These are phyloP conservation scores for Moxostoma hubbsi DNA, from an alignment of 2,797 vertebrate genomes.

Conservation along the genomic window DNA sequence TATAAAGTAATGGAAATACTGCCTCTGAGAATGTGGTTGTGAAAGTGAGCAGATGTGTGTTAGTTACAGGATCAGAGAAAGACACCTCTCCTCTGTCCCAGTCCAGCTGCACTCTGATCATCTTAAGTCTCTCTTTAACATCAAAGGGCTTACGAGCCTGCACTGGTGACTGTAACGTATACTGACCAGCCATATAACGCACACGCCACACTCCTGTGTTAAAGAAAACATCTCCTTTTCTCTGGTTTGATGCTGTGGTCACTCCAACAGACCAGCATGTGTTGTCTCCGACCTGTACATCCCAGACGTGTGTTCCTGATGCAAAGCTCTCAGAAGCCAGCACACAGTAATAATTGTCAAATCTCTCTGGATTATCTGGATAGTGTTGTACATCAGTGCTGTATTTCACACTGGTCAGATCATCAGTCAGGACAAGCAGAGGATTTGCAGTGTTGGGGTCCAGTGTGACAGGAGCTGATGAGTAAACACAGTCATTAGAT, in stretches of 20 bases:
- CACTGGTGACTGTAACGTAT: not conserved
- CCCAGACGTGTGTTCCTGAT: slow-evolving; percentile 43
- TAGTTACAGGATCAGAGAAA: slow-evolving; percentile 15
- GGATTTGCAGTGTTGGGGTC: slow-evolving; percentile 50
- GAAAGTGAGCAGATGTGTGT: slow-evolving; percentile 10
- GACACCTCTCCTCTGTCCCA: slow-evolving; percentile 15
- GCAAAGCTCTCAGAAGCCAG: slow-evolving; percentile 41
- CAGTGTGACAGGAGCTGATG: slow-evolving; percentile 45
- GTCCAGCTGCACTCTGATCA: slow-evolving; percentile 23
- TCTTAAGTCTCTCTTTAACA: not conserved
- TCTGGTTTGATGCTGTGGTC: slow-evolving; percentile 17
- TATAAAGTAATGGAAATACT: slow-evolving; percentile 4
- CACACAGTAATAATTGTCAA: slow-evolving; percentile 30
- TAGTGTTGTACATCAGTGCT: not conserved
- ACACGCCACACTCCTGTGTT: not conserved
- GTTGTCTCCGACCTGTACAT: slow-evolving; percentile 37
- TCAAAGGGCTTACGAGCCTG: not conserved
- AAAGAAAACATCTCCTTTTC: slow-evolving; percentile 13
- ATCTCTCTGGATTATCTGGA: slow-evolving; percentile 46
- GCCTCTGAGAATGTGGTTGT: slow-evolving; percentile 8
- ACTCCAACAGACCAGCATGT: slow-evolving; percentile 36
- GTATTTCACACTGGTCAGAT: slow-evolving; percentile 41
- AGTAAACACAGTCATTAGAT: not conserved
- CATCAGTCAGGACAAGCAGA: slow-evolving; percentile 38
- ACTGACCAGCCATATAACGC: not conserved